Conservation (phyloP, 2,888 invertebrate species). For the Ophion obscuratus region DNA sequence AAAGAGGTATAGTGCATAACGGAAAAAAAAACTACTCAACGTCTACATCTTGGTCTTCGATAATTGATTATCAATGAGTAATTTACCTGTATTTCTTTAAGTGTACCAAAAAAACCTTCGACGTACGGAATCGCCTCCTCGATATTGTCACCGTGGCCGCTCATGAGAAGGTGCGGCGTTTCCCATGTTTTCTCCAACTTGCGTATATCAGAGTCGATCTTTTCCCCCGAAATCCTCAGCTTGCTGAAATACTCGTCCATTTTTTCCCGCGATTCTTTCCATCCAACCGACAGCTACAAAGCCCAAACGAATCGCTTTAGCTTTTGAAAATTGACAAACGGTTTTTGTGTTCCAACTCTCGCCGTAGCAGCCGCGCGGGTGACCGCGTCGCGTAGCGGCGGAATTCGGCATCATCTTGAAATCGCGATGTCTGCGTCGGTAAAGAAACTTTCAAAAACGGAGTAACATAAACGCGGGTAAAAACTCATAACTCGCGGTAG, state of each 20-base stretch:
- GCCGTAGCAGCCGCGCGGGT: neutral
- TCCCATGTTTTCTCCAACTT: slow-evolving; percentile 56
- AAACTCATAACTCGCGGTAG: neutral
- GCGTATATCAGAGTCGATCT: slow-evolving; percentile 42
- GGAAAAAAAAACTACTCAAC: too few relatives aligned
- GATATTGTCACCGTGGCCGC: slow-evolving; percentile 44
- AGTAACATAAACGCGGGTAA: neutral
- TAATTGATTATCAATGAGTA: neutral
- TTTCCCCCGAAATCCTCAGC: slow-evolving; percentile 24
- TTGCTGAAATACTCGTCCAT: slow-evolving; percentile 41
- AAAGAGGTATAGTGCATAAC: too few relatives aligned
- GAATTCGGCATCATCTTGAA: neutral
- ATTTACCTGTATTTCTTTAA: slow-evolving; percentile 52
- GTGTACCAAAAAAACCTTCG: slow-evolving; percentile 39
- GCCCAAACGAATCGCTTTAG: neutral
- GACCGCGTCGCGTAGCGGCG: neutral
- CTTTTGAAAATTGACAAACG: neutral
- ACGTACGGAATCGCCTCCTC: slow-evolving; percentile 33
- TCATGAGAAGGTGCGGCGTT: slow-evolving; percentile 47
- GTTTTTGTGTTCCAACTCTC: neutral
- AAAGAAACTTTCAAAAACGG: neutral
- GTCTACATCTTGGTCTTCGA: neutral
- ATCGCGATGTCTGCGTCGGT: neutral
- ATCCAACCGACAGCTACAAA: neutral
- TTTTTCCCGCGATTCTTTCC: neutral